phyloP scores from a whole-genome alignment of 1,140 invertebrate genomes.

The Drosophila saltans region DNA sequence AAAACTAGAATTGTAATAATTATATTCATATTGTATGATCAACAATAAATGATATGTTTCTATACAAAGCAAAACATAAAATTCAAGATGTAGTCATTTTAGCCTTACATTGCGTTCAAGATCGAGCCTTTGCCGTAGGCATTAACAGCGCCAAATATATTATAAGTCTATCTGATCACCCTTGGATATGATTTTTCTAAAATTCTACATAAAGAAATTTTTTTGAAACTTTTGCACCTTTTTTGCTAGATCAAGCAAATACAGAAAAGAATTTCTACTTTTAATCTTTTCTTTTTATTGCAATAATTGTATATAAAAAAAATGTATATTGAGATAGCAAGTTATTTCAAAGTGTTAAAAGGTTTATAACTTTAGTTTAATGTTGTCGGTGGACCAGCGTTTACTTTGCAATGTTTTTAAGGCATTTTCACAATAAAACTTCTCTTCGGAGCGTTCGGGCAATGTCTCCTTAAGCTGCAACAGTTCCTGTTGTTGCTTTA shows the following conservation, averaged over 20 bases:
- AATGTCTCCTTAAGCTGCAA: constrained; percentile 68
- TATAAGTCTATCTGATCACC: no score
- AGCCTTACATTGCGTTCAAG: no score
- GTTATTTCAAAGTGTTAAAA: neutral
- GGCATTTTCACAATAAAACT: constrained; percentile 81
- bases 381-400: constrained; percentile 81
- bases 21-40: constrained; percentile 59
- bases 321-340: neutral
- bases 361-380: constrained; percentile 69
- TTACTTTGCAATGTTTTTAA: constrained; percentile 74
- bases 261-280: no score
- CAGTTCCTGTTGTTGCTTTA: constrained; percentile 76
- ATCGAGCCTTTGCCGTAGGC: no score
- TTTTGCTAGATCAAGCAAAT: no score
- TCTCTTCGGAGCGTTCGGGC: constrained; percentile 70
- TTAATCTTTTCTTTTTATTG: neutral
- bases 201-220: no score
- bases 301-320: no score
- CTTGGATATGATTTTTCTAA: no score
- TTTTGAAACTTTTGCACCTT: no score
- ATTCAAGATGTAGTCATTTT: no score
- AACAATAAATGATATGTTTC: constrained; percentile 72
- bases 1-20: constrained; percentile 54
- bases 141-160: no score
- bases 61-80: constrained; percentile 39